A percentile compares a stretch with the other conserved stretches of the same genome.
Conservation (phyloP, 2,797 vertebrate species). For the Vespertilio murinus region DNA sequence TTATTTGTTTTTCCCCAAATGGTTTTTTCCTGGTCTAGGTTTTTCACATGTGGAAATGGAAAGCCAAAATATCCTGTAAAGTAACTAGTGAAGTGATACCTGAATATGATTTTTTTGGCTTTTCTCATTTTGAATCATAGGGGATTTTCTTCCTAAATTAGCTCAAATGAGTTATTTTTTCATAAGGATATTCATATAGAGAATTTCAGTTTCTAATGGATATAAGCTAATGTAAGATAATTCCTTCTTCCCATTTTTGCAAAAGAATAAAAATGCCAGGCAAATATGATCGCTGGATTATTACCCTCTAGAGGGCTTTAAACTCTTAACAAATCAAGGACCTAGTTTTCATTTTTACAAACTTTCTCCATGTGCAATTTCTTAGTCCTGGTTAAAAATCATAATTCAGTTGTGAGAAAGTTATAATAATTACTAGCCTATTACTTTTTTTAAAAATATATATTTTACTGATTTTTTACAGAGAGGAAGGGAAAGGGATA, state of each 20-base stretch:
- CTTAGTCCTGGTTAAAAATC: not conserved
- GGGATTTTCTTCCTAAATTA: not conserved
- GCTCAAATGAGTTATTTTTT: not conserved
- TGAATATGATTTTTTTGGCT: not conserved
- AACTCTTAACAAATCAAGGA: not conserved
- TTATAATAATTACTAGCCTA: not conserved
- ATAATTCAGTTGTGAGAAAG: not conserved
- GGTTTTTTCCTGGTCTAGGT: not conserved
- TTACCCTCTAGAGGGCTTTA: not conserved
- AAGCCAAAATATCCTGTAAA: not conserved
- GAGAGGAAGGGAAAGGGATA: no score
- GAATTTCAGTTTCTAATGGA: constrained; percentile 20
- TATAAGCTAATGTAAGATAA: constrained; percentile 32
- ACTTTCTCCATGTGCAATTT: not conserved
- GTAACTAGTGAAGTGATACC: not conserved
- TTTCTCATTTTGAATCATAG: not conserved
- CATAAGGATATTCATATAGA: not conserved
- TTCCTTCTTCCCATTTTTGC: not conserved
- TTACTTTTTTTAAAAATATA: no score
- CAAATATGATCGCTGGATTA: not conserved
- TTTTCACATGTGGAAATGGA: constrained; percentile 7
- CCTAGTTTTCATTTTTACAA: constrained; percentile 1
- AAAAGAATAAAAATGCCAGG: not conserved
- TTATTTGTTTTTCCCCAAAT: constrained; percentile 32
- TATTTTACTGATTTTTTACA: no score